Evolutionary conservation across 2,113 vertebrate genomes (phyloP).

Genomic region (Cranoglanis bouderius): DNA sequence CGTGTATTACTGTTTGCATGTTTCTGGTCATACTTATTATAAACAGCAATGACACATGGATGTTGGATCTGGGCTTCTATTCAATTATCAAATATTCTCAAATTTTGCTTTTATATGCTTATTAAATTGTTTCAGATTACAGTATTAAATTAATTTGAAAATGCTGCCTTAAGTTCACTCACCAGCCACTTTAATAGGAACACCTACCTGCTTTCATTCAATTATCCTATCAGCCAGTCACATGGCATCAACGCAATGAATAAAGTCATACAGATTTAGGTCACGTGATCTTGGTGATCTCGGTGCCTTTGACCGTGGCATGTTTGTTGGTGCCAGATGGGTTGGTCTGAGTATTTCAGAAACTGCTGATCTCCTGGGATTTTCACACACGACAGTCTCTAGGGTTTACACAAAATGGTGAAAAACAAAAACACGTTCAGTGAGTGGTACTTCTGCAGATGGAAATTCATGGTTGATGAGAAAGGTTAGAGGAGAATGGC

Average conservation of each 20-base stretch:
- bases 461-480: background rate
- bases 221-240: background rate
- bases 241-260: background rate
- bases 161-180: background rate
- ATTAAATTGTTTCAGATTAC: background rate
- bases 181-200: background rate
- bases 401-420: background rate
- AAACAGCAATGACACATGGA: background rate
- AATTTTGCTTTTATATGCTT: background rate
- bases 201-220: background rate
- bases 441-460: background rate
- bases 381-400: background rate
- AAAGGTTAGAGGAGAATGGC: background rate
- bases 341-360: background rate
- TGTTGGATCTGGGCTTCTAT: background rate
- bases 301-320: background rate
- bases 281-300: background rate
- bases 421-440: background rate
- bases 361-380: background rate
- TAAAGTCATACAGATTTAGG: background rate
- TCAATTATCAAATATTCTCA: background rate
- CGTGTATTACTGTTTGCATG: slow-evolving; percentile 28
- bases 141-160: background rate
- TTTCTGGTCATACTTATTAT: background rate
- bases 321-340: background rate